Evolutionary conservation across 2,888 invertebrate genomes (phyloP).

Genomic region (Pheosia tremula): DNA sequence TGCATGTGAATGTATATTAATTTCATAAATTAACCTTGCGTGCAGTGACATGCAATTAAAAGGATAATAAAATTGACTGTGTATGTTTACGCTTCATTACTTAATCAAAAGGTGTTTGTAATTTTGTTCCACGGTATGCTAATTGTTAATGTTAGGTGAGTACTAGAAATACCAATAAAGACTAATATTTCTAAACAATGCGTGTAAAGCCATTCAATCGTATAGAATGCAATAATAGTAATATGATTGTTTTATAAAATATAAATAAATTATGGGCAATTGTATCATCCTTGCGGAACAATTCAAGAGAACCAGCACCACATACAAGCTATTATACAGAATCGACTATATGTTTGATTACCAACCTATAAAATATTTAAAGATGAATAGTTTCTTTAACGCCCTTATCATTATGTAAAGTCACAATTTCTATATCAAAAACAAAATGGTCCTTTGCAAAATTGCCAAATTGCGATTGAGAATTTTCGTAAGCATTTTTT

Average conservation of each 20-base stretch:
- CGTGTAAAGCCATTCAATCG: not conserved
- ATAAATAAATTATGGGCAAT: not conserved
- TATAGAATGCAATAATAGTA: not conserved
- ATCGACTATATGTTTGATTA: no score
- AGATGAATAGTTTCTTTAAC: no score
- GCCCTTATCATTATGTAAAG: no score
- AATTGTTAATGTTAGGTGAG: not conserved
- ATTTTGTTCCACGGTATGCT: not conserved
- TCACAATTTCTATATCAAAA: no score
- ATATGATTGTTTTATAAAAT: not conserved
- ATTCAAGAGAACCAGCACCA: not conserved
- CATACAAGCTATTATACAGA: not conserved
- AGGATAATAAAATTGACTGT: constrained; percentile 20
- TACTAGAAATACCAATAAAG: not conserved
- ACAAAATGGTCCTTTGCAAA: no score
- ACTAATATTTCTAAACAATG: not conserved
- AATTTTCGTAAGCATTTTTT: no score
- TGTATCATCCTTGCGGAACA: not conserved
- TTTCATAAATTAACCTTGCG: constrained; percentile 43
- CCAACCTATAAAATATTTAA: not conserved
- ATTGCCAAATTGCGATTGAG: no score
- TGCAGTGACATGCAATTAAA: constrained; percentile 39
- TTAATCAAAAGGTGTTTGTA: constrained; percentile 1
- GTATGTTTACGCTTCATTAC: constrained; percentile 14
- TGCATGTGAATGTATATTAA: constrained; percentile 39